Conservation (phyloP, 2,888 invertebrate genomes). For the Charanyca ferruginea region DNA sequence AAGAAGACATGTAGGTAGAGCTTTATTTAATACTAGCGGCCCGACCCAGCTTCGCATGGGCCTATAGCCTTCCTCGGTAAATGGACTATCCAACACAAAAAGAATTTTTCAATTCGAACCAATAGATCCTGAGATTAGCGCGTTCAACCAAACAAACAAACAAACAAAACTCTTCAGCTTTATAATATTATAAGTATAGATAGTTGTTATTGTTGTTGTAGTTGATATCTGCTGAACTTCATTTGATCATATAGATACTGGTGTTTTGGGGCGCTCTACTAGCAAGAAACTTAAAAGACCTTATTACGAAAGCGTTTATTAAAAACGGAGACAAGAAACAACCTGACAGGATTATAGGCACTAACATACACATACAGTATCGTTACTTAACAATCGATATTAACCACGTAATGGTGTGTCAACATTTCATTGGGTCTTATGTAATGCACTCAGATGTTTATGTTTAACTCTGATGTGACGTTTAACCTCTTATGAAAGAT, state of each 20-base stretch:
- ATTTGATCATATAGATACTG: no score
- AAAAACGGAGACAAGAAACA: constrained; percentile 4
- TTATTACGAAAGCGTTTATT: constrained; percentile 19
- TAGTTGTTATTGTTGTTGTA: no score
- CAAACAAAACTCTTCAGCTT: no score
- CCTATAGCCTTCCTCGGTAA: no score
- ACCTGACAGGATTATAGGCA: constrained; percentile 24
- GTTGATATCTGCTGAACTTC: no score
- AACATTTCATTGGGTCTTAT: constrained; percentile 51
- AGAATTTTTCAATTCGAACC: no score
- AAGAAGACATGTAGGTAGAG: neutral
- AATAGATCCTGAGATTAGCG: no score
- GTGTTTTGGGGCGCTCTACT: neutral
- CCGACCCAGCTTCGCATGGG: no score
- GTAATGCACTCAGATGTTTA: constrained; percentile 42
- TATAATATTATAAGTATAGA: no score
- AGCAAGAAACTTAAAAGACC: neutral
- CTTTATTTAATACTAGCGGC: no score
- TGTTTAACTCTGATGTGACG: constrained; percentile 34
- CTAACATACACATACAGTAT: constrained; percentile 36
- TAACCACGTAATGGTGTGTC: constrained; percentile 62
- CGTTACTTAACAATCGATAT: constrained; percentile 60
- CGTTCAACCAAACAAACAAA: no score
- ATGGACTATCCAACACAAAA: no score
- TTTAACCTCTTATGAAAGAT: constrained; percentile 46